Evolutionary conservation across 1,140 invertebrate genomes (phyloP), one percentile per base, ranked within the genome.

Genomic region (Musca domestica): DNA sequence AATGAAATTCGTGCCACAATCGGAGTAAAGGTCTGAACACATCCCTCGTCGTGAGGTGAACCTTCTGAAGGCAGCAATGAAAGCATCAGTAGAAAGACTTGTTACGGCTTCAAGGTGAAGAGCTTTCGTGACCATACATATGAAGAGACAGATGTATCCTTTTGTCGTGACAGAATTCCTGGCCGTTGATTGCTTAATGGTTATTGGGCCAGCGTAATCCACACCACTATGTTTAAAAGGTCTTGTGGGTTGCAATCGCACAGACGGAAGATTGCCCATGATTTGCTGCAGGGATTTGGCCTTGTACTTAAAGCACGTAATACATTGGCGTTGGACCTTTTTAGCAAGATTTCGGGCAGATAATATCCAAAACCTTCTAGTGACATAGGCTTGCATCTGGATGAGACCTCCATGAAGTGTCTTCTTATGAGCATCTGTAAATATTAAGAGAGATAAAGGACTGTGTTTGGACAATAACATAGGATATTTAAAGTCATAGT

Each of bases 211-310:
- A 2, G 76, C 74, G 70, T 72, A 84, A 72, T 84, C 83, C 0
- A 83, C 69, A 3, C 83, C 83, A 9, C 69, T 67, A 19, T 76
- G 70, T n/a, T n/a, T 19, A 70, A 84, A 84, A 0, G 81, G 72
- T 4, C 66, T 54, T 0, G 74, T 58, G 17, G 71, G 67, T 20
- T 67, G 19, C 1, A 84, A 72, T 27, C 79, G 58, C n/a, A 64
- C 54, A 7, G 47, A 25, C 7, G 83, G 82, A 19, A 83, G 70
- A 64, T 79, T 51, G 14, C 73, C 78, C 79, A 83, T 83, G 6
- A 74, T 15, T 47, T 72, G 74, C 3, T 68, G 14, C 0, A 30
- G 17, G 3, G 52, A 9, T 19, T 10, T 46, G 15, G 61, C 49
- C 30, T 68, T 48, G 58, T 69, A 67, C 23, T 70, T 68, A 20